phyloP scores from a whole-genome alignment of 2,888 invertebrate genomes.

The Philonicus albiceps region DNA sequence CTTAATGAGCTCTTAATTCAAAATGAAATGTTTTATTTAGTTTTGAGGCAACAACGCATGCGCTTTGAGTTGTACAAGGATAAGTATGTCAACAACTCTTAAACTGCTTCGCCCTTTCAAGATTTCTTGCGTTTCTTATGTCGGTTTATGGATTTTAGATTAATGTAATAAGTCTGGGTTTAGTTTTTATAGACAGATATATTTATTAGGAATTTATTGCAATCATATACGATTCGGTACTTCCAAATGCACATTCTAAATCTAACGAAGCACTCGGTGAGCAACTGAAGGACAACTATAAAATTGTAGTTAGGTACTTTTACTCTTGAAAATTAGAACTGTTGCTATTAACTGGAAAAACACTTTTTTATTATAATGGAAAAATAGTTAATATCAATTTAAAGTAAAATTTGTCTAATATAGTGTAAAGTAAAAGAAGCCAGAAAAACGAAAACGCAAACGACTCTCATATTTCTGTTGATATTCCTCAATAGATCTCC shows the following conservation, averaged over 20 bases:
- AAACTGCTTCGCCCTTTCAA: background rate
- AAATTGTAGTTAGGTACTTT: background rate
- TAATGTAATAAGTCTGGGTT: background rate
- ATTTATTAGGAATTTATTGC: background rate
- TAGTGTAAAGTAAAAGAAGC: too few relatives aligned
- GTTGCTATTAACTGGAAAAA: background rate
- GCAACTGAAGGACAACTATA: background rate
- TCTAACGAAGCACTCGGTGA: background rate
- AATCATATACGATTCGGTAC: background rate
- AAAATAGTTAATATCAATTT: too few relatives aligned
- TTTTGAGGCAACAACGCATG: background rate
- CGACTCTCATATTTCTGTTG: too few relatives aligned
- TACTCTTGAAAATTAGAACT: background rate
- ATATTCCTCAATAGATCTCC: too few relatives aligned
- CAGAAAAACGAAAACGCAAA: too few relatives aligned
- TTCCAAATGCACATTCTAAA: background rate
- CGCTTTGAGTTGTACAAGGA: background rate
- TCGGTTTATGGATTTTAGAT: background rate
- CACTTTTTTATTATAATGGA: too few relatives aligned
- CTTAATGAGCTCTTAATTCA: background rate
- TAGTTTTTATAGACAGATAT: background rate
- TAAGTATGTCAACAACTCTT: background rate
- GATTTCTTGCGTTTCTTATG: background rate
- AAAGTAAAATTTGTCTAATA: too few relatives aligned
- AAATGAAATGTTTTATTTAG: background rate